Evolutionary conservation across 2,888 invertebrate species (phyloP), one percentile per base, ranked within the genome.

Genomic region (Mesorhabditis spiculigera): DNA sequence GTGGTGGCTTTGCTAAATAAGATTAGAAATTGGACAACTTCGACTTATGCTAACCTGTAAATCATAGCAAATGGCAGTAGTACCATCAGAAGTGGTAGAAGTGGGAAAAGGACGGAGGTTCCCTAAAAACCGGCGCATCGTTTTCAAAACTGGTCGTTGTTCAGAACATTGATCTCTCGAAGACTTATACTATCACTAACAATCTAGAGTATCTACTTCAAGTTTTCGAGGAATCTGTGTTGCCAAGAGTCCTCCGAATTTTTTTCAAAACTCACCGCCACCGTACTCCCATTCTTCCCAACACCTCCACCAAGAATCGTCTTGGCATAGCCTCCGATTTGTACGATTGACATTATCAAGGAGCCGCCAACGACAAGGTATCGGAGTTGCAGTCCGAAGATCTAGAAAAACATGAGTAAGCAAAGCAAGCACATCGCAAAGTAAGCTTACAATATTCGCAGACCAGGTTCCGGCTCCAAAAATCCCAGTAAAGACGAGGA

Each of bases 241-340:
- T 43, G 13, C 13, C 8, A 13, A 16, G 10, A 10, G 4, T 28
- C 66, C 8, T 66, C 28, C 43, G 13, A 63, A 63, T 28, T 63
- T 63, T 6, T 4, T 13, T 10, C n/a, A 45, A 63, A 78, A 90
- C 93, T 93, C 92, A 96, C 95, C 89, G 96, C 96, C 84, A 95
- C 94, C 81, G 96, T 94, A 85, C 96, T 96, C 89, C 95, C 96
- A 90, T 96, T 96, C 90, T 95, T 96, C 87, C 96, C 96, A 87
- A 93, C 92, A 88, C 97, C 97, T 87, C 94, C 93, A 87, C 90
- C 85, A 76, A 88, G 86, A 73, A 89, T 87, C 66, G 87, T 79
- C 68, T 77, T 72, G 50, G 87, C 68, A 70, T 87, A 86, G 41
- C 79, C 81, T 68, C 78, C 79, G 67, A 83, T 77, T 72, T 86